A percentile compares a stretch with the other conserved stretches of the same genome.
These are phyloP conservation scores for Oncorhynchus gorbuscha DNA, from an alignment of 2,113 vertebrate species.

Conservation along the genomic window DNA sequence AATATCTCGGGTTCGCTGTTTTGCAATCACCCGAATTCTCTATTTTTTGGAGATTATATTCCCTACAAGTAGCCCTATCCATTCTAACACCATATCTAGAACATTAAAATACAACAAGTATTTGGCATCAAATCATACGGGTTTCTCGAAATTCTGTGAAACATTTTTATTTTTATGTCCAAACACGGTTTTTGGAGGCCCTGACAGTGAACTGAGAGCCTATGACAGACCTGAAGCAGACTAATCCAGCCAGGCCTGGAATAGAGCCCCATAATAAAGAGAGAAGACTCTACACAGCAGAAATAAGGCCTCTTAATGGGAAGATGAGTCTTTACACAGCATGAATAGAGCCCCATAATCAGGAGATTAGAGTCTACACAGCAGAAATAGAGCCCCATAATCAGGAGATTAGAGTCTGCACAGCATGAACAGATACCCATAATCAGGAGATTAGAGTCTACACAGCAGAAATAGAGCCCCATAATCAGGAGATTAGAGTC, in stretches of 20 bases:
- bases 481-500: too few species aligned
- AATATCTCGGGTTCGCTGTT: not conserved
- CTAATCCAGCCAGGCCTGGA: constrained; percentile 23
- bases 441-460: too few species aligned
- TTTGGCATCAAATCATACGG: not conserved
- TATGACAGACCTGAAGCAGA: constrained; percentile 15
- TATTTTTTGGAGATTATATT: not conserved
- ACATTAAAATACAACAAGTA: not conserved
- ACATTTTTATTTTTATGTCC: not conserved
- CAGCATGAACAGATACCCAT: too few species aligned
- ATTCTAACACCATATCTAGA: not conserved
- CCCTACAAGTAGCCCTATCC: not conserved
- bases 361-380: too few species aligned
- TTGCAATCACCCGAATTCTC: not conserved
- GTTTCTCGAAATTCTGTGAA: not conserved
- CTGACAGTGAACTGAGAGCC: constrained; percentile 7
- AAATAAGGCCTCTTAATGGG: too few species aligned
- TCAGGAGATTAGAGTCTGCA: too few species aligned
- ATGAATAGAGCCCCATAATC: too few species aligned
- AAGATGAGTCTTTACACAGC: too few species aligned
- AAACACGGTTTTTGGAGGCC: not conserved
- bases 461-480: too few species aligned
- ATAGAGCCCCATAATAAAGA: constrained; percentile 9
- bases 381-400: not conserved
- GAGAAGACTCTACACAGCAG: too few species aligned